Base-by-base conservation (phyloP, 2,113 vertebrate genomes). In the Lanius collurio region DNA sequence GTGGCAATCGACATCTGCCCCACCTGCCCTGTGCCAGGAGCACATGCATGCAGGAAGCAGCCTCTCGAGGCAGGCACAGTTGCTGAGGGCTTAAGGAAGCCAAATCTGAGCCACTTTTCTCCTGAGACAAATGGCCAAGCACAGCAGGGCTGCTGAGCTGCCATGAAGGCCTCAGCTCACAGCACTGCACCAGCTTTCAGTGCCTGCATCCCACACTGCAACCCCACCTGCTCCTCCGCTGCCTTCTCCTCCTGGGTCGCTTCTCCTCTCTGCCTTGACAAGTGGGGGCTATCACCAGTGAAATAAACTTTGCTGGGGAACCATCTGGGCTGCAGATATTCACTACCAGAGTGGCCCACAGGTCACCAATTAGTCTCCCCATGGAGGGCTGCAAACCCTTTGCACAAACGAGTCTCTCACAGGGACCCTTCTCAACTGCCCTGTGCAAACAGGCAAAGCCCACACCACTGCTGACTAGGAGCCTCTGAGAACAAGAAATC, bases 31-130 rank as follows among this genome's bases (percentile, higher is more conserved):
- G 14, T 6, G 39, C 59, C 71, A 79, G 42, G 63, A 57, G 73
- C 23, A 50, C 30, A 35, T 0, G 0, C 2, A 2, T 0, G 0
- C 33, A 65, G 50, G 49, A 47, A 84, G 37, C 26, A 20, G 47
- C 60, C n/a, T 56, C 73, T 27, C 21, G 30, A 75, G 71, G 77
- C 47, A 77, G 47, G 39, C 44, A 90, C 0, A 0, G 83, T 50
- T 74, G 63, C 46, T 19, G 22, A 83, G 47, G 67, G 60, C 55
- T 65, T 8, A 21, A 80, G 33, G 68, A 77, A 80, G 68, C 30
- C 69, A 70, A 53, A 63, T 69, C 33, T 21, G 10, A 60, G 56
- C 49, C 68, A 23, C 30, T 95, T 78, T 53, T 89, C 47, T 59
- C 69, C 76, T 0, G 8, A 56, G 56, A 83, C 16, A 67, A 81